phyloP scores from a whole-genome alignment of 2,888 invertebrate species.

The Criorhina ranunculi region DNA sequence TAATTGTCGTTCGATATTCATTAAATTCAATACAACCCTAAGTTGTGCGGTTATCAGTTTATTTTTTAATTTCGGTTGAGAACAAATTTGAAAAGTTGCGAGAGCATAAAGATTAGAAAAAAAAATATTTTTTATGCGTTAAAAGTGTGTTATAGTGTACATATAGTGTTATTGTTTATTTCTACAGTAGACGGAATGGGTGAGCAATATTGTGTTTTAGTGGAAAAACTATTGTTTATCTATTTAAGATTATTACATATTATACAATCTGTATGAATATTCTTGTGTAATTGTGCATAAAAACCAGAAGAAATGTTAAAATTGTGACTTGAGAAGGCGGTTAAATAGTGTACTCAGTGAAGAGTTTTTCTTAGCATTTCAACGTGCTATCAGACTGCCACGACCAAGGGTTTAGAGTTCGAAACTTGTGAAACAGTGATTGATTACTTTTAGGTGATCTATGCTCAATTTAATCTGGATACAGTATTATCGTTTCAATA shows the following conservation, averaged over 20 bases:
- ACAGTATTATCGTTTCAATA: too few relatives aligned
- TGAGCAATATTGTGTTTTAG: conserved; percentile 22
- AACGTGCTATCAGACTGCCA: too few relatives aligned
- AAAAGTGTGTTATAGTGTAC: background rate
- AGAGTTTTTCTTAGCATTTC: too few relatives aligned
- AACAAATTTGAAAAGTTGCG: conserved; percentile 35
- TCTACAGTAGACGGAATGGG: conserved; percentile 29
- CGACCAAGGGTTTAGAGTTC: too few relatives aligned
- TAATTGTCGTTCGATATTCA: conserved; percentile 59
- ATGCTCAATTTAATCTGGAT: too few relatives aligned
- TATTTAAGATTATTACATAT: background rate
- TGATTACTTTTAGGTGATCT: too few relatives aligned
- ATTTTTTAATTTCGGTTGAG: conserved; percentile 53
- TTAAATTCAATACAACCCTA: conserved; percentile 57
- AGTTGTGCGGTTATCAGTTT: conserved; percentile 59
- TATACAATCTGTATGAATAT: too few relatives aligned
- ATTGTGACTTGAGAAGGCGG: too few relatives aligned
- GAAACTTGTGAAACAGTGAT: too few relatives aligned
- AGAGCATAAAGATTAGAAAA: background rate
- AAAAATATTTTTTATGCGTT: background rate
- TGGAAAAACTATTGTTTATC: background rate
- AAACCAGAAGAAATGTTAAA: too few relatives aligned
- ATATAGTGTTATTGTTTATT: conserved; percentile 6
- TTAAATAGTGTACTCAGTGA: too few relatives aligned
- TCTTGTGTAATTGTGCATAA: too few relatives aligned